Percentiles rank a stretch among this genome's conserved stretches.
Evolutionary conservation across 2,113 vertebrate genomes (phyloP).

Genomic region (Brienomyrus longianalis): DNA sequence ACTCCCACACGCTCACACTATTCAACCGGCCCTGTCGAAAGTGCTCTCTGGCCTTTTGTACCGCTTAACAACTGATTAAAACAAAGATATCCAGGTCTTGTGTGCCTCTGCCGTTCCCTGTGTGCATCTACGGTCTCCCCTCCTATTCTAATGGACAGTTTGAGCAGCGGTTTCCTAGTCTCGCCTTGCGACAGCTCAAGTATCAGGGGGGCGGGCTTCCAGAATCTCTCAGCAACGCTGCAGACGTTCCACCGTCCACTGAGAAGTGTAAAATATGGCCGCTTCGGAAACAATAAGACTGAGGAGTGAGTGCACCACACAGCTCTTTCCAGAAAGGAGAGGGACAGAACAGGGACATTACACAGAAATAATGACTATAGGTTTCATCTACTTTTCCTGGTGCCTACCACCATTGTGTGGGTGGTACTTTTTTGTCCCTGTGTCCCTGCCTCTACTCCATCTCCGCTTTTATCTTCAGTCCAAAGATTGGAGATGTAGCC

Average conservation of each 20-base stretch:
- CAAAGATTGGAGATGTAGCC: constrained; percentile 57
- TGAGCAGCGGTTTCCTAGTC: not conserved
- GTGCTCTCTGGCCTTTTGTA: not conserved
- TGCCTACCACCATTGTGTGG: constrained; percentile 55
- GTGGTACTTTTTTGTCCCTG: constrained; percentile 56
- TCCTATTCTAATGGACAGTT: not conserved
- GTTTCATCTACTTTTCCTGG: constrained; percentile 68
- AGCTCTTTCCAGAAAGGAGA: constrained; percentile 44
- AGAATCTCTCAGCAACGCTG: not conserved
- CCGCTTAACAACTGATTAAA: not conserved
- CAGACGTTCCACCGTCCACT: constrained; percentile 28
- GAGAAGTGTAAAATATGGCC: constrained; percentile 48
- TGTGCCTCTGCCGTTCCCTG: not conserved
- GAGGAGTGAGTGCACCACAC: constrained; percentile 41
- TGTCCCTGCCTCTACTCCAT: constrained; percentile 35
- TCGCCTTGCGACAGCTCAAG: not conserved
- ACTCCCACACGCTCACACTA: not conserved
- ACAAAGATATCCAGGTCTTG: not conserved
- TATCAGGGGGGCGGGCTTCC: not conserved
- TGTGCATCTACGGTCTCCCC: no score
- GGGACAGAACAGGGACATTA: constrained; percentile 51
- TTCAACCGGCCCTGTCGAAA: not conserved
- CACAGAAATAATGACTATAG: constrained; percentile 30
- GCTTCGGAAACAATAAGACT: constrained; percentile 46
- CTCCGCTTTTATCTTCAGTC: constrained; percentile 40